Percentiles rank a stretch among this genome's conserved stretches.
Evolutionary conservation across 1,140 invertebrate species (phyloP).

Genomic region (Augochlora pura): DNA sequence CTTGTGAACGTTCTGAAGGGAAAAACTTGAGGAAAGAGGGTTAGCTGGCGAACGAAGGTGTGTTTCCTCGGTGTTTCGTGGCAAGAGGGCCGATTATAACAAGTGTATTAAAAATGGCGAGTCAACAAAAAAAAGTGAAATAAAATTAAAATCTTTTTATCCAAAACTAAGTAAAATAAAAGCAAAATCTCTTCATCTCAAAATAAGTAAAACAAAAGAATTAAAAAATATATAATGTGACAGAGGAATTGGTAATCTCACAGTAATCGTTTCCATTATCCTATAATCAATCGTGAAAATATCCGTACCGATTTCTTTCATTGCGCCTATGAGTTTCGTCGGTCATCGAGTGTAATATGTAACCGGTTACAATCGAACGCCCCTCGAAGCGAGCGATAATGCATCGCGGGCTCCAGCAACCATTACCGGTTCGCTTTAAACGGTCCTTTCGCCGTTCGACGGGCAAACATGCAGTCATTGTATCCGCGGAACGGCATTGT

Average conservation of each 20-base stretch:
- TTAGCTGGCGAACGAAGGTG: constrained; percentile 49
- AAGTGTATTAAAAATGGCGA: constrained; percentile 74
- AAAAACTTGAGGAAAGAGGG: constrained; percentile 4
- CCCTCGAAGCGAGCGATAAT: no score
- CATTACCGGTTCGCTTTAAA: neutral
- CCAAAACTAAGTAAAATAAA: no score
- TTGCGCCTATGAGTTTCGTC: no score
- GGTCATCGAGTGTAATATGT: no score
- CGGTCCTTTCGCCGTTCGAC: neutral
- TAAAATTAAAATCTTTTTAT: neutral
- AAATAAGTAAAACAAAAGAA: no score
- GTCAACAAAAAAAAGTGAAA: constrained; percentile 35
- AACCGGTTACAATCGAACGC: no score
- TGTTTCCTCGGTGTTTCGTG: constrained; percentile 64
- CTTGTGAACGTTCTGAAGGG: neutral
- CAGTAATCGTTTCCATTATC: no score
- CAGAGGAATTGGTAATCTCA: no score
- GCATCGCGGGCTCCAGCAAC: no score
- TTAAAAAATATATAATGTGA: no score
- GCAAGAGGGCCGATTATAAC: constrained; percentile 73
- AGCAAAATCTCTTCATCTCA: neutral
- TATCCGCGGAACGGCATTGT: neutral
- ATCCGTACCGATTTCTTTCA: no score
- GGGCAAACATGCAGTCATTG: neutral
- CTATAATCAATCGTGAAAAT: no score